Evolutionary conservation across 2,797 vertebrate genomes (phyloP), one percentile per base, ranked within the genome.

Genomic region (Melanogrammus aeglefinus): DNA sequence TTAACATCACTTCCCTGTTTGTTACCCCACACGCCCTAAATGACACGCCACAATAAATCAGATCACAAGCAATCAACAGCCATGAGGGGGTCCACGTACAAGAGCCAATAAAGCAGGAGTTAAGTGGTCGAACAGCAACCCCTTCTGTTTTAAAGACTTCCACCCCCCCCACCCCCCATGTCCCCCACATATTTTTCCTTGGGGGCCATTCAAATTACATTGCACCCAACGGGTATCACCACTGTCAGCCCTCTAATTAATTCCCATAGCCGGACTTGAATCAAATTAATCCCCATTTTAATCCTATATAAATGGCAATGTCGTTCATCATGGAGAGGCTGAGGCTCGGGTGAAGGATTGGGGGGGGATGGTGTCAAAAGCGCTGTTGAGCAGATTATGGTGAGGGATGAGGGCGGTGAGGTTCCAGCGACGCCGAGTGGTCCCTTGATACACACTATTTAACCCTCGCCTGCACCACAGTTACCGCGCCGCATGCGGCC

Each of bases 381-480:
- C 85, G 91, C 82, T 87, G 90, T 86, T 87, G 88, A 92, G 88
- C 89, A 93, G 93, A 94, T 94, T 93, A 93, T 74, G 83, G 82
- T 89, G 87, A 91, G 87, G 89, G 89, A 92, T 89, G 90, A 91
- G 86, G 88, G 86, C 83, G 87, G 82, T 84, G 89, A 83, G 83
- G 82, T 91, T 82, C 84, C 85, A 69, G 80, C 81, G 84, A 82
- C 90, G 89, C 88, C 91, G 86, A 92, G 87, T 92, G 92, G 88
- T 93, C 95, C 94, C 95, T 76, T 87, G 95, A 92, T 94, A 91
- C 90, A 92, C 92, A 93, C 93, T 92, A 94, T 96, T 96, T 95
- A 94, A 95, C 95, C 94, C 94, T 93, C 90, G 93, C 90, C 93
- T 94, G 93, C 94, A 95, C 93, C 88, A 85, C 29, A 80, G 87